Conservation (phyloP, 2,797 vertebrate genomes). For the Helarctos malayanus region DNA sequence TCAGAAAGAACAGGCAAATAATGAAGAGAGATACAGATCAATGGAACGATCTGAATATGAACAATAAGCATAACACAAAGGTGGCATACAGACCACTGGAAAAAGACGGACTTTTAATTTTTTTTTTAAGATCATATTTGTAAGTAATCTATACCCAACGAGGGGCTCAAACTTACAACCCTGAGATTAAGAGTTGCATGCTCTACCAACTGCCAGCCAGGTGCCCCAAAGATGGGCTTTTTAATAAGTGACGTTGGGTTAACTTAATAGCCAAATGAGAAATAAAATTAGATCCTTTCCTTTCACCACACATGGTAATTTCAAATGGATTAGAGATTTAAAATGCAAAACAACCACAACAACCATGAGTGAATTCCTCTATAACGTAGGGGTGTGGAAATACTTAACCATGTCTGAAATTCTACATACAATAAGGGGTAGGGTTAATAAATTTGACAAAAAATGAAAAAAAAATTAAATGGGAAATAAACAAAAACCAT, state of each 20-base stretch:
- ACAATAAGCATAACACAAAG: not conserved
- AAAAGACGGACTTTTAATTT: not conserved
- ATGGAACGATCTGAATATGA: not conserved
- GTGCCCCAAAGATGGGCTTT: not conserved
- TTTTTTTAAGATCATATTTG: not conserved
- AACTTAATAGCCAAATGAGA: not conserved
- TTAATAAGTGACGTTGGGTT: not conserved
- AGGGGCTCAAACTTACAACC: not conserved
- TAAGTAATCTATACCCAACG: not conserved
- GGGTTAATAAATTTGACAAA: not conserved
- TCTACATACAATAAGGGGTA: not conserved
- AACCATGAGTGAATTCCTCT: not conserved
- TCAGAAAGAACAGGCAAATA: slow-evolving; percentile 24
- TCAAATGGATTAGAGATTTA: slow-evolving; percentile 5
- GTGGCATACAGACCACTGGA: not conserved
- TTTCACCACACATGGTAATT: not conserved
- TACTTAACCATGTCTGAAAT: not conserved
- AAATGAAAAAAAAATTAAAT: not conserved
- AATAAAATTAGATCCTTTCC: slow-evolving; percentile 9
- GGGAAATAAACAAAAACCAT: not conserved
- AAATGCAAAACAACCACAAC: not conserved
- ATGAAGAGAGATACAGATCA: not conserved
- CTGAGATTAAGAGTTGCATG: not conserved
- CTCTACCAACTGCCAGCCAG: not conserved
- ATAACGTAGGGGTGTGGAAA: not conserved